Base-by-base conservation (phyloP, 2,113 vertebrate species). In the Prietella phreatophila region DNA sequence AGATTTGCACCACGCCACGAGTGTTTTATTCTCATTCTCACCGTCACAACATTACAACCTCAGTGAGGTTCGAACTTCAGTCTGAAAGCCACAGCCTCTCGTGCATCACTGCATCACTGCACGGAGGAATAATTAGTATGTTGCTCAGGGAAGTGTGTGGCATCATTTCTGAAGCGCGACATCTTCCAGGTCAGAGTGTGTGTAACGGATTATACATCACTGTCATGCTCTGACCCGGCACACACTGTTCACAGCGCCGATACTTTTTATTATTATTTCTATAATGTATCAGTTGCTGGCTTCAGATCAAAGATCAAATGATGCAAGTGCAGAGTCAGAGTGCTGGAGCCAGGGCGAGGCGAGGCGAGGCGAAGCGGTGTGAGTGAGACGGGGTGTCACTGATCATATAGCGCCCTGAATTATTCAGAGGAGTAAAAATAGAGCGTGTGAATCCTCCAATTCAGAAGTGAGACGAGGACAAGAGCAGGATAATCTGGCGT, bases 321-420 rank as follows among this genome's bases (percentile, higher is more conserved):
- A 90, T 89, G 88, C 87, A 90, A 87, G 69, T 61, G 53, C 82
- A 69, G 81, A 85, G 90, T 87, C 88, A 89, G 86, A 89, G 85
- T 27, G 83, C 83, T 83, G 65, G 33, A 61, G 30, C n/a, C 17
- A n/a, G 55, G 30, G 17, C 7, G 79, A 10, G 36, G 71, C 3
- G 71, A 39, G 71, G 69, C 14, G n/a, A 27, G 39, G 39, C 9
- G 22, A n/a, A 47, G 78, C 1, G 78, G 2, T 17, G 82, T 39
- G 84, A 83, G 87, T 82, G 88, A 85, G 79, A 82, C 53, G 11
- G 56, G 58, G 80, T 89, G 88, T 89, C 85, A 89, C 85, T 89
- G 89, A 90, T 90, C 89, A 90, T 89, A 89, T 90, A 90, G 86
- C 33, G 58, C 76, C 88, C 87, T 90, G 87, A 90, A 89, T 90